phyloP scores from a whole-genome alignment of 2,113 vertebrate genomes.

The Ceratotherium simum region DNA sequence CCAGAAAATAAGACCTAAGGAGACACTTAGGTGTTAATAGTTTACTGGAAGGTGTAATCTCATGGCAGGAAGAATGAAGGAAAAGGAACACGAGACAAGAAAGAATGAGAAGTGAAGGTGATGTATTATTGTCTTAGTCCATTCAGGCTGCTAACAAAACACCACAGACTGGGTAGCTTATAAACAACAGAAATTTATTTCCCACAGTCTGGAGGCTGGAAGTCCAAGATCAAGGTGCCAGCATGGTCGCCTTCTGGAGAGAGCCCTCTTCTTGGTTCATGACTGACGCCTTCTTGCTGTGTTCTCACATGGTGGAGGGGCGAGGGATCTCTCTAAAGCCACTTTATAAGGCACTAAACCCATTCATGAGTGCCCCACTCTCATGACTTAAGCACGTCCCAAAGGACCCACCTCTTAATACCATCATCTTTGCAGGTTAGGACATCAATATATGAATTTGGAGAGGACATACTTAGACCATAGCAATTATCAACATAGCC shows the following conservation, averaged over 20 bases:
- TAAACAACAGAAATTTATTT: neutral
- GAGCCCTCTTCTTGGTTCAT: neutral
- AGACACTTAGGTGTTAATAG: neutral
- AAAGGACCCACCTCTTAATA: neutral
- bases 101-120: neutral
- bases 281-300: neutral
- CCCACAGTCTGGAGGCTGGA: neutral
- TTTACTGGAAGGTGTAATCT: neutral
- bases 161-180: neutral
- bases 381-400: neutral
- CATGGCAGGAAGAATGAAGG: neutral
- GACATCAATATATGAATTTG: neutral
- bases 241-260: neutral
- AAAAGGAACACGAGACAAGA: neutral
- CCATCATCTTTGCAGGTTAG: neutral
- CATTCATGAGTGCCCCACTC: neutral
- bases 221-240: neutral
- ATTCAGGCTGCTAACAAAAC: neutral
- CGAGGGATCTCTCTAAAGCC: neutral
- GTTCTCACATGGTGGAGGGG: neutral
- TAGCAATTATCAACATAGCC: neutral
- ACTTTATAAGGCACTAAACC: neutral
- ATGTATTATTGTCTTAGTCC: neutral
- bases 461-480: neutral
- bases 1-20: conserved; percentile 11